Base-by-base conservation (phyloP, 2,797 vertebrate species). In the Lagothrix lagotricha region DNA sequence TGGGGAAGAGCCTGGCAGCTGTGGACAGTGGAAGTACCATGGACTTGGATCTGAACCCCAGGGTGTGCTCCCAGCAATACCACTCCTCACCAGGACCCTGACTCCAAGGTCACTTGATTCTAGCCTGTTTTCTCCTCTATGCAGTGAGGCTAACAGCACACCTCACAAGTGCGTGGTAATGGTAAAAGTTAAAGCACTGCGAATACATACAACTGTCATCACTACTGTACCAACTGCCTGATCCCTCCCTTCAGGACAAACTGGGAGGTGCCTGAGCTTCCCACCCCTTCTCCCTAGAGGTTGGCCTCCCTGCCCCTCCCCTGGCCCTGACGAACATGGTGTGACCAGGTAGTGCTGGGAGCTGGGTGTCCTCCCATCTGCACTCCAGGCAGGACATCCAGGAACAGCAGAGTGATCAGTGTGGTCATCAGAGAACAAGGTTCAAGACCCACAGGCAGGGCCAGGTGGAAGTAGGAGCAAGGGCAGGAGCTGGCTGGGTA, bases 341-440 rank as follows among this genome's bases (percentile, higher is more conserved):
- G 77, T 88, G 50, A 92, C 20, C 28, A 12, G 48, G 58, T 52
- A 22, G 26, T 54, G n/a, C 8, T 22, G 33, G n/a, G 48, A 73
- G 46, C 24, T 11, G 4, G 61, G 30, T 80, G 75, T 67, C 77
- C 92, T 94, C 52, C 17, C 88, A 46, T 84, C 41, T 0, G 4
- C 61, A 64, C 22, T 84, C 76, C 57, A 5, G 67, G 67, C 19
- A 50, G 67, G 85, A 82, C 15, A 50, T 70, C 39, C 8, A 52
- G 50, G 72, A 80, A 73, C 30, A 48, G 1, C 70, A 67, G 12
- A 97, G 58, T 26, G 61, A 50, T 22, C 83, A 81, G 24, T 80
- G 58, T 89, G 75, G 88, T 93, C 86, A 92, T n/a, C 57, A 54
- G 36, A 57, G 92, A 96, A 73, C 96, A 96, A 97, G 75, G 97